Evolutionary conservation across 2,797 vertebrate genomes (phyloP).

Genomic region (Phrynocephalus forsythii): DNA sequence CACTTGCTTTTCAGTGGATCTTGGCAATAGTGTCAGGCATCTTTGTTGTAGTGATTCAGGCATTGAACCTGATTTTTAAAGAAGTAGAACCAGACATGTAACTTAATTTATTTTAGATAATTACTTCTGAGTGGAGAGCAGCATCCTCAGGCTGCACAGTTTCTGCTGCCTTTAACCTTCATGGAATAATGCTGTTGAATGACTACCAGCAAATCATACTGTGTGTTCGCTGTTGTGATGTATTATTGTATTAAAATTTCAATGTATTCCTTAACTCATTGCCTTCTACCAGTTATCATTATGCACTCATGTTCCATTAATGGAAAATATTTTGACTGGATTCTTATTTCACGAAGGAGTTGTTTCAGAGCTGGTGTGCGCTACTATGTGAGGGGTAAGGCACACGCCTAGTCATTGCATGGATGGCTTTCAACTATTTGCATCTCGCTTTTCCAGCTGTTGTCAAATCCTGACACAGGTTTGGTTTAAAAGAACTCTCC

Average conservation of each 20-base stretch:
- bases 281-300: conserved; percentile 81
- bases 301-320: conserved; percentile 92
- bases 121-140: no score
- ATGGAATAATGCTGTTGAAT: no score
- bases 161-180: no score
- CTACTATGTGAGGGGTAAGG: conserved; percentile 94
- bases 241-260: background rate
- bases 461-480: conserved; percentile 2
- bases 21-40: no score
- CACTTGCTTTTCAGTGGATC: no score
- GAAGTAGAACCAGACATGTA: no score
- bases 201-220: background rate
- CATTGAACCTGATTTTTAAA: no score
- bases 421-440: background rate
- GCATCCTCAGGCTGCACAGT: no score
- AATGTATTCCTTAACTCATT: conserved; percentile 69
- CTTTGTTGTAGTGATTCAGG: no score
- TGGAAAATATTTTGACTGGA: conserved; percentile 93
- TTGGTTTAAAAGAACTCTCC: background rate
- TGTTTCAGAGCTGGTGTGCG: conserved; percentile 95
- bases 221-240: background rate
- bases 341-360: conserved; percentile 93
- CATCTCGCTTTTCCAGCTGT: background rate
- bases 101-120: no score
- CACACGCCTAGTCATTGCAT: rapidly evolving